A percentile compares a stretch with the other conserved stretches of the same genome.
These are phyloP conservation scores for Microchirus variegatus DNA, from an alignment of 2,797 vertebrate genomes.

Conservation along the genomic window DNA sequence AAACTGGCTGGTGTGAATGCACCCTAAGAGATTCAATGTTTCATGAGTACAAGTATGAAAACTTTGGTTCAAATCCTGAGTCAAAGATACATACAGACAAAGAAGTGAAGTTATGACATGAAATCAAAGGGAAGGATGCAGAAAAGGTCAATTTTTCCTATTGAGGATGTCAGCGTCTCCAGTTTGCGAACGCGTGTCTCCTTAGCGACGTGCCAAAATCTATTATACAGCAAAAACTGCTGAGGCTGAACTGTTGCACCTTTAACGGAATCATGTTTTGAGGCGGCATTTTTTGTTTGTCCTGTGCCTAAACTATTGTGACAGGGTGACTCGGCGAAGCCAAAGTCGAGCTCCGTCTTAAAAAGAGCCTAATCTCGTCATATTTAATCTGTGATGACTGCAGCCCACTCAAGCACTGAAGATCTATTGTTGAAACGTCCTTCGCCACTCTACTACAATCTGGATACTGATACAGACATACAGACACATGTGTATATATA, in stretches of 20 bases:
- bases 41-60: too few relatives aligned
- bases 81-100: too few relatives aligned
- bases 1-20: too few relatives aligned
- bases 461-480: constrained; percentile 61
- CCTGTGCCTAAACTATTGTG: constrained; percentile 63
- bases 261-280: constrained; percentile 58
- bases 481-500: constrained; percentile 58
- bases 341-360: constrained; percentile 59
- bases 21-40: too few relatives aligned
- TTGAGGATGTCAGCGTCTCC: constrained; percentile 40
- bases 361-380: constrained; percentile 67
- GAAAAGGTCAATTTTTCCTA: constrained; percentile 3
- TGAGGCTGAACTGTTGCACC: constrained; percentile 60
- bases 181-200: constrained; percentile 30
- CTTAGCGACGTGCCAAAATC: constrained; percentile 43
- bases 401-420: constrained; percentile 61
- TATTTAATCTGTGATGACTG: constrained; percentile 73
- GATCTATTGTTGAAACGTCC: constrained; percentile 67
- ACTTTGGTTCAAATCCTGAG: too few relatives aligned
- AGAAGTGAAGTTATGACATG: too few relatives aligned
- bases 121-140: too few relatives aligned
- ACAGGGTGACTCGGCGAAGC: constrained; percentile 60
- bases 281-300: constrained; percentile 63
- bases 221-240: constrained; percentile 43
- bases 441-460: constrained; percentile 57